Conservation (phyloP, 2,113 vertebrate species). For the Smithornis capensis region DNA sequence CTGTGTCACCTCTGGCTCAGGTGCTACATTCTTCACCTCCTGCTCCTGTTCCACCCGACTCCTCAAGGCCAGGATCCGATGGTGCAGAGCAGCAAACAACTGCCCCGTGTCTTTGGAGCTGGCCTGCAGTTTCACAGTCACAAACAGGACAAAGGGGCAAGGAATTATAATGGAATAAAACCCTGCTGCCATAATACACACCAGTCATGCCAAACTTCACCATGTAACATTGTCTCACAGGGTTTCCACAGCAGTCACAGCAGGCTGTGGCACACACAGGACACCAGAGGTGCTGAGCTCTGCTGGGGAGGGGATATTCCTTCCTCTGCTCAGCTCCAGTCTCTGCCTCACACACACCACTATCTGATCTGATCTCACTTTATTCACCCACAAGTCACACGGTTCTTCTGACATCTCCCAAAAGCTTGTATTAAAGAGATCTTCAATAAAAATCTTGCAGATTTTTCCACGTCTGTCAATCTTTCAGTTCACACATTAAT, state of each 20-base stretch:
- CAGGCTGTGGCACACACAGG: neutral
- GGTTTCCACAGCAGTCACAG: neutral
- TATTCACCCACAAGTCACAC: neutral
- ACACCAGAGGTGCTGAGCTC: neutral
- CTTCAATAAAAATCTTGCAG: neutral
- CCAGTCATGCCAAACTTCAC: neutral
- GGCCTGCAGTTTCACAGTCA: conserved; percentile 71
- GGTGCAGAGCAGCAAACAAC: conserved; percentile 91
- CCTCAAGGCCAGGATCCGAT: conserved; percentile 92
- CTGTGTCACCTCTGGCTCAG: conserved; percentile 84
- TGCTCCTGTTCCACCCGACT: conserved; percentile 89
- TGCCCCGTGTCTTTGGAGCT: conserved; percentile 98
- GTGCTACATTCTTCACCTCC: conserved; percentile 75
- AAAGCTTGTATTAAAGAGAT: neutral
- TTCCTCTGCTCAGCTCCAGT: neutral
- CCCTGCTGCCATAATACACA: neutral
- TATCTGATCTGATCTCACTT: neutral
- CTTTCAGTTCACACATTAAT: neutral
- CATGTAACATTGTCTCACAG: neutral
- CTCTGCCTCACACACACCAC: neutral
- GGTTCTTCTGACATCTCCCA: neutral
- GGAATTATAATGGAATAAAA: neutral
- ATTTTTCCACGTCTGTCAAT: neutral
- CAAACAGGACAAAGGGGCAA: neutral
- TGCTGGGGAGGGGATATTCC: neutral